Evolutionary conservation across 2,888 invertebrate genomes (phyloP), one percentile per base, ranked within the genome.

Genomic region (Trissonchulus latispiculum): DNA sequence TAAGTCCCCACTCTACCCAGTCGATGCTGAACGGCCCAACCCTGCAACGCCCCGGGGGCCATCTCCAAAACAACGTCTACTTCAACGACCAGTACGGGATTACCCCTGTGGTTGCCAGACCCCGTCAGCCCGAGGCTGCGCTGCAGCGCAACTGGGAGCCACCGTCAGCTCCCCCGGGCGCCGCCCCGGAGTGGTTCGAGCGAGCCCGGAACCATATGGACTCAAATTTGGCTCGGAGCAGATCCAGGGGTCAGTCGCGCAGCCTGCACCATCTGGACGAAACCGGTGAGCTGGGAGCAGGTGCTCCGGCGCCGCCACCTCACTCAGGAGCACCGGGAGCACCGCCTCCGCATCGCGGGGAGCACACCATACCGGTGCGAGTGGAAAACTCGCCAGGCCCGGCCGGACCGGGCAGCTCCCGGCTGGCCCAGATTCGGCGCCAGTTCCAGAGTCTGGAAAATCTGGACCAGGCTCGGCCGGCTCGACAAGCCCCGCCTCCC

Each of bases 401-500:
- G 48, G 48, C 8, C 8, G 48, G 48, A 48, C 48, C 8, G 8
- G 48, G 48, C 8, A 48, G 8, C 23, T 8, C 8, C 8, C 48
- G 48, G 23, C 8, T 15, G 8, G 48, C 8, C 8, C 8, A 48
- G 8, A 48, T 48, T 23, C 8, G 66, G 28, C 66, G 66, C 8
- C 66, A 29, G n/a, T 64, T 64, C 28, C 66, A 64, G 35, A 64
- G 66, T 64, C 18, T 64, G 31, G 66, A 64, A 33, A 64, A 64
- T 64, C n/a, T 64, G 66, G 66, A 64, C 35, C 15, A 8, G 8
- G 66, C 66, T 32, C 8, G 8, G 8, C 8, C 8, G 8, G 31
- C 35, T 8, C 8, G 28, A 15, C 31, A 18, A 64, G 15, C 15
- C 8, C 32, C 66, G 28, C 8, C 8, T 18, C 66, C 66, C 8